Percentiles rank a stretch among this genome's conserved stretches.
These are phyloP conservation scores for Coranthus polyacanthus DNA, from an alignment of 2,797 vertebrate species.

Conservation along the genomic window DNA sequence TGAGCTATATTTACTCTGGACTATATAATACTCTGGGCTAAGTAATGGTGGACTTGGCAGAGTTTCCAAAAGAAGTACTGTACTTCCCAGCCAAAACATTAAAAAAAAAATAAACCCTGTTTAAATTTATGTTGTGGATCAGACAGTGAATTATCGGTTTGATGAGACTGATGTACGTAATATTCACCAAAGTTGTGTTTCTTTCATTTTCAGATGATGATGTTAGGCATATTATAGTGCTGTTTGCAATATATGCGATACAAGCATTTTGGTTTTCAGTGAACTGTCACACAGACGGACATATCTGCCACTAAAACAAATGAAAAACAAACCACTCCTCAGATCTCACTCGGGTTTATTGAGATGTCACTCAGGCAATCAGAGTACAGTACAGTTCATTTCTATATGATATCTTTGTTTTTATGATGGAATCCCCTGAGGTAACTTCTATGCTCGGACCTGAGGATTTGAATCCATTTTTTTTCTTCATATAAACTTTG, in stretches of 20 bases:
- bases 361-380: constrained; percentile 15
- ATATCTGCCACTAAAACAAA: constrained; percentile 1
- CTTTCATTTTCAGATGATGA: too few relatives aligned
- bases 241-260: background rate
- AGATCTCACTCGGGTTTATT: background rate
- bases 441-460: constrained; percentile 36
- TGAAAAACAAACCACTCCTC: background rate
- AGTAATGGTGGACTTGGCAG: constrained; percentile 52
- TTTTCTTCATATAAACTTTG: constrained; percentile 25
- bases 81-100: constrained; percentile 26
- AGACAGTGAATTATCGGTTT: constrained; percentile 3
- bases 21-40: constrained; percentile 46
- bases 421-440: constrained; percentile 36
- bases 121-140: constrained; percentile 16
- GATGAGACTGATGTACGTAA: constrained; percentile 26
- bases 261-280: background rate
- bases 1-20: constrained; percentile 56
- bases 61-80: constrained; percentile 17
- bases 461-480: constrained; percentile 31
- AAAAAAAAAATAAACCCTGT: background rate
- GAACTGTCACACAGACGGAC: background rate
- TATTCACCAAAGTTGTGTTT: too few relatives aligned
- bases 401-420: constrained; percentile 38
- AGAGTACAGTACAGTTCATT: background rate
- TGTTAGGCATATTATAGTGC: background rate